Evolutionary conservation across 2,113 vertebrate species (phyloP), one percentile per base, ranked within the genome.

Genomic region (Haliaeetus leucogaster): DNA sequence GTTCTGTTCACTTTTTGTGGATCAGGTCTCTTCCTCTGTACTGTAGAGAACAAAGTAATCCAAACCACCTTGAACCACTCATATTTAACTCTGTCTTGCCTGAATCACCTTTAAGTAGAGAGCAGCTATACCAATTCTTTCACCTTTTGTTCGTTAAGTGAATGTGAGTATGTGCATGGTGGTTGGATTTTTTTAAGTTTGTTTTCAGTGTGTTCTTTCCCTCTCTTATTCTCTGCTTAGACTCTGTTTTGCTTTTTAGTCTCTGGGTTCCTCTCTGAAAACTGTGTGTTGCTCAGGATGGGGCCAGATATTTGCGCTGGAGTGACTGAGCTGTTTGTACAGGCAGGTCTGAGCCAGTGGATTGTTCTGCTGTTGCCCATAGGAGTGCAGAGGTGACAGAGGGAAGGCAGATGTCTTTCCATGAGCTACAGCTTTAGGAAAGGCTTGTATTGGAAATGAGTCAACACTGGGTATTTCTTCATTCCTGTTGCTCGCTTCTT

Each of bases 111-210:
- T 40, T 38, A 29, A 58, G 20, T 62, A 53, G 40, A 55, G 68
- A 79, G 50, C 59, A 70, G 32, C 42, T 82, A 2, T 23, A 14
- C 23, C 32, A 13, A 87, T 85, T 62, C 50, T 47, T 56, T 73
- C 48, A 42, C 38, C 26, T 88, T 59, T 61, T 68, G 58, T 62
- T 83, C 1, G 0, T 26, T n/a, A 26, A 29, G 18, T 18, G 42
- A 26, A 32, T 10, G 14, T 11, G 32, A 52, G 14, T 17, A 36
- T 26, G 20, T 34, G n/a, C 0, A 0, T 42, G 55, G 19, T 0
- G 2, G 15, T 17, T 59, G 55, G 13, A 7, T 29, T 53, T 55
- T 55, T 66, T 66, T 16, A 3, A 34, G 32, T 32, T 38, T 45
- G 11, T 53, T 77, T 77, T n/a, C 38, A 21, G 25, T 59, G 38